These are phyloP conservation scores for Fabriciana adippe DNA, from an alignment of 2,888 invertebrate species.

Conservation along the genomic window DNA sequence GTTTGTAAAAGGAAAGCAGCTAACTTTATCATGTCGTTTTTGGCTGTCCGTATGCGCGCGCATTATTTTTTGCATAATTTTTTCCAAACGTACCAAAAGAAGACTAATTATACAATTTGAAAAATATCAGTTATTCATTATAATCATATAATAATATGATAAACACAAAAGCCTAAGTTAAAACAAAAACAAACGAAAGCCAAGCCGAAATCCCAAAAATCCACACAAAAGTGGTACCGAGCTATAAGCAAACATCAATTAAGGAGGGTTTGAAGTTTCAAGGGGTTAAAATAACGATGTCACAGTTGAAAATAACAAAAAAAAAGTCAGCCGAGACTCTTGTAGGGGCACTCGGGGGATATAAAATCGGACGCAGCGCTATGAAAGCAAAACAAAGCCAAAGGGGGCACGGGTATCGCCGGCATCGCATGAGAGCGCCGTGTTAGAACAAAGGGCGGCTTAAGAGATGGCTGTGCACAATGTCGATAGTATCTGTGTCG, in stretches of 20 bases:
- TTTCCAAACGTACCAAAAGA: no score
- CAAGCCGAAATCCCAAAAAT: not conserved
- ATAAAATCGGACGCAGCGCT: constrained; percentile 42
- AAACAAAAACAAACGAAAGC: no score
- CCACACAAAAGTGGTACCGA: constrained; percentile 13
- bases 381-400: constrained; percentile 44
- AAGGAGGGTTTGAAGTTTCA: constrained; percentile 30
- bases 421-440: constrained; percentile 43
- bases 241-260: constrained; percentile 22
- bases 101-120: no score
- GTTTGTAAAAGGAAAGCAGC: no score
- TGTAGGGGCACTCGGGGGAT: constrained; percentile 27
- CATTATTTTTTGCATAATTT: no score
- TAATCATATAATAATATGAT: no score
- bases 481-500: constrained; percentile 1
- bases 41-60: no score
- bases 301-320: constrained; percentile 38
- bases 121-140: no score
- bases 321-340: constrained; percentile 34
- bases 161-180: no score
- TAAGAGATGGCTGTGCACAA: not conserved
- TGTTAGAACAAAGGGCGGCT: constrained; percentile 35
- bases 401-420: constrained; percentile 44
- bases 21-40: no score
- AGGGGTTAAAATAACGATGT: constrained; percentile 43